Evolutionary conservation across 2,113 vertebrate genomes (phyloP).

Genomic region (Philantomba maxwellii): DNA sequence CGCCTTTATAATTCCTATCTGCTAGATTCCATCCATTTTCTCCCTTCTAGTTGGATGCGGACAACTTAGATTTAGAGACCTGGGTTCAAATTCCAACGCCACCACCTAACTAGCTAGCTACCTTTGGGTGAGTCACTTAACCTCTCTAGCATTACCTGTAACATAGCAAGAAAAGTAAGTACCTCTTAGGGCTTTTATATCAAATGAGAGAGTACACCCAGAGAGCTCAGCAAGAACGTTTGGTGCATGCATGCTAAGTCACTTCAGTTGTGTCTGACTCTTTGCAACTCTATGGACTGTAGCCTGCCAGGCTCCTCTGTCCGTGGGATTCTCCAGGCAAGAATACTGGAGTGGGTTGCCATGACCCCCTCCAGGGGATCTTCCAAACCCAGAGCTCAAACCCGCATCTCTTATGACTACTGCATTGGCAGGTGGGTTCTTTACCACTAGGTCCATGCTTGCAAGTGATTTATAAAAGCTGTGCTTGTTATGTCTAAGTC

Average conservation of each 20-base stretch:
- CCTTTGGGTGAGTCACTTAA: background rate
- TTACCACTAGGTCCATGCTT: background rate
- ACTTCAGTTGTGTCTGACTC: background rate
- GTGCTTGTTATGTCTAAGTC: too few relatives aligned
- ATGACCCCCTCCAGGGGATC: background rate
- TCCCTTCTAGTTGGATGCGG: background rate
- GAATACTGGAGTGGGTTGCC: background rate
- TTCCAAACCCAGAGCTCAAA: background rate
- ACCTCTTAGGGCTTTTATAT: background rate
- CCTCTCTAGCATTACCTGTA: background rate
- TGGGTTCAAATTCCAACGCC: background rate
- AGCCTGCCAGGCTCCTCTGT: background rate
- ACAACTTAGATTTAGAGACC: background rate
- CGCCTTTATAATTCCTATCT: accelerated
- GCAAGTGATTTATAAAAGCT: background rate
- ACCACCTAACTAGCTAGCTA: background rate
- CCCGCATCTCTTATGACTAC: background rate
- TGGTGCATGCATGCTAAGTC: background rate
- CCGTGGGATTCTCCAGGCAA: background rate
- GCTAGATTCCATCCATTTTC: background rate
- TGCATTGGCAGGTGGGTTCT: background rate
- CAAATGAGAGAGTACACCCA: background rate
- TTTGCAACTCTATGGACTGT: background rate
- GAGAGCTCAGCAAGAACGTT: background rate
- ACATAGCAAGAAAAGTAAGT: too few relatives aligned